phyloP scores from a whole-genome alignment of 1,140 invertebrate species.

The Pseudomyrmex flavicornis region DNA sequence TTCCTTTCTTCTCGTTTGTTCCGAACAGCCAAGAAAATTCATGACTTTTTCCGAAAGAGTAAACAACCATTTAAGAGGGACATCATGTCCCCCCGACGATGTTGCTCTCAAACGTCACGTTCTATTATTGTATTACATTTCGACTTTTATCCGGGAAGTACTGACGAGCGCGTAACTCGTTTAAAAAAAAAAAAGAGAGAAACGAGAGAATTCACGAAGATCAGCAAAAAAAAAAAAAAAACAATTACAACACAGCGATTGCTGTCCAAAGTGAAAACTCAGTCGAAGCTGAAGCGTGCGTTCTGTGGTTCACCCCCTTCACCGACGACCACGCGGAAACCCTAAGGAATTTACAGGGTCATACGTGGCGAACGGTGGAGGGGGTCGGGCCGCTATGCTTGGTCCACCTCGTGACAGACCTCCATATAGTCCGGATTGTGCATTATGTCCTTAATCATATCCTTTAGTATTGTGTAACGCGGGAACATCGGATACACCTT shows the following conservation, averaged over 20 bases:
- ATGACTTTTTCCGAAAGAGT: too few species aligned
- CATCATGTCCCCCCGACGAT: too few species aligned
- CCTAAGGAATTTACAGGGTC: constrained; percentile 77
- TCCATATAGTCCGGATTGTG: constrained; percentile 97
- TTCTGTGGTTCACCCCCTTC: constrained; percentile 77
- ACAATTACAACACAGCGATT: not conserved
- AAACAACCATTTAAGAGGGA: too few species aligned
- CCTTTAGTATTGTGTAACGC: constrained; percentile 96
- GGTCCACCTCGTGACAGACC: constrained; percentile 95
- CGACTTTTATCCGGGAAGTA: not conserved
- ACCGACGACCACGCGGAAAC: constrained; percentile 62
- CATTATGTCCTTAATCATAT: constrained; percentile 98
- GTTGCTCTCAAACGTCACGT: too few species aligned
- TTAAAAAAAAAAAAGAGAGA: not conserved
- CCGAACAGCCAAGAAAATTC: too few species aligned
- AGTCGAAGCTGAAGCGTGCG: constrained; percentile 41
- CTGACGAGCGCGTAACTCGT: not conserved
- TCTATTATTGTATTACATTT: too few species aligned
- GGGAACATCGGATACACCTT: constrained; percentile 97
- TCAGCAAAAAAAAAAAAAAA: not conserved
- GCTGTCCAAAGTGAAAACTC: constrained; percentile 22
- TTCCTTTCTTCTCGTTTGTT: too few species aligned
- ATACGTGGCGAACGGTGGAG: constrained; percentile 83
- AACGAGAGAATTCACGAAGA: not conserved
- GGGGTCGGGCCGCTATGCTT: constrained; percentile 83